A percentile compares a stretch with the other conserved stretches of the same genome.
Conservation (phyloP, 1,140 invertebrate genomes). For the Cyclina sinensis region DNA sequence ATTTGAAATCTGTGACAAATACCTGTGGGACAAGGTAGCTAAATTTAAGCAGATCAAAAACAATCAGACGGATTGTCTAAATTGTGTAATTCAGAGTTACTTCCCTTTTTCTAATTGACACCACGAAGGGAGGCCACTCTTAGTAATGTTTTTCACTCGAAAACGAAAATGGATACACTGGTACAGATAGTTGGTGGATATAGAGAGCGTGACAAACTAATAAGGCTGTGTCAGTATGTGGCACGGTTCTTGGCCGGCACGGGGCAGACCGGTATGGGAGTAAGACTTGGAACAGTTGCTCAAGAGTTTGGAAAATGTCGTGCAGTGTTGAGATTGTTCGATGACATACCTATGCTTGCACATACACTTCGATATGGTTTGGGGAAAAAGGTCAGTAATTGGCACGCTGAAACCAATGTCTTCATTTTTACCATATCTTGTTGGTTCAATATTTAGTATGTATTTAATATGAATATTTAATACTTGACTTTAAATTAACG, state of each 20-base stretch:
- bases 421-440: too few relatives aligned
- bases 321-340: conserved; percentile 91
- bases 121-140: not conserved
- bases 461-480: too few relatives aligned
- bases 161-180: conserved; percentile 61
- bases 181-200: conserved; percentile 87
- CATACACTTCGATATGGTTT: conserved; percentile 74
- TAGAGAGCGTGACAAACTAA: conserved; percentile 89
- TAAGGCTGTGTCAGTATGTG: conserved; percentile 90
- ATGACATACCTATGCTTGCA: conserved; percentile 91
- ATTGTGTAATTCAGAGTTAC: conserved; percentile 12
- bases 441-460: not conserved
- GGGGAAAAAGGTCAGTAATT: conserved; percentile 77
- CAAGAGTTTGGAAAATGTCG: conserved; percentile 90
- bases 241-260: conserved; percentile 80
- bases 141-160: not conserved
- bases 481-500: too few relatives aligned
- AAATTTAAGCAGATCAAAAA: too few relatives aligned
- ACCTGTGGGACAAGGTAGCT: too few relatives aligned
- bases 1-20: too few relatives aligned
- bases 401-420: not conserved
- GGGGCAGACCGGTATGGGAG: conserved; percentile 87
- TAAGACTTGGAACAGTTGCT: conserved; percentile 89
- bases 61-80: too few relatives aligned
- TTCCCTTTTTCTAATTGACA: not conserved